Base-by-base conservation (phyloP, 2,797 vertebrate genomes). In the Tenualosa ilisha region DNA sequence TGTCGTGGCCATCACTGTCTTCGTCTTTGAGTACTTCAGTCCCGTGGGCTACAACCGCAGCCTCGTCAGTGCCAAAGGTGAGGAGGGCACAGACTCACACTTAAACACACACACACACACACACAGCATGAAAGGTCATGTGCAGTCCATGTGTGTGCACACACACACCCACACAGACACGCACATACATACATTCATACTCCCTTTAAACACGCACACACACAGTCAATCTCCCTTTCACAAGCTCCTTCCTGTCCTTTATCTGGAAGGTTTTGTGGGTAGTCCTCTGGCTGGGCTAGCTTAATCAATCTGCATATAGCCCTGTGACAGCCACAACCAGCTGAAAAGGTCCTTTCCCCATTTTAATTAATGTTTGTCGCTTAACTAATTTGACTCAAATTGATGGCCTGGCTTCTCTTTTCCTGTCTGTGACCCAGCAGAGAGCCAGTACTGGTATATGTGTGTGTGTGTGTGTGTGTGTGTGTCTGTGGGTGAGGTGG, bases 21-120 rank as follows among this genome's bases (percentile, higher is more conserved):
- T 98, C 94, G 97, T 99, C 94, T 99, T 99, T 63, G 98, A 99
- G 94, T 99, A 98, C 94, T 97, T 98, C 95, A 99, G 98, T 93
- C 98, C 98, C 0, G 97, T 97, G 59, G 98, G 98, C 90, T 98
- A 98, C 93, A 98, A 99, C 94, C 97, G 97, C 93, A 98, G 96
- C 91, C 96, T 99, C 89, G 95, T 96, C 89, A 96, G 93, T 0
- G 97, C 97, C 90, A 98, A 98, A 90, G 96, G 98, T 99, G 92
- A 98, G 97, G 31, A 31, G 1, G 31, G 31, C 31, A 31, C 31
- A 31, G 31, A 31, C 31, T 31, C 31, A 31, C 31, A 31, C 31
- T 31, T 31, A 31, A 31, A 65, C n/a, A 26, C 61, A 65, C 61
- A 65, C 61, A 65, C 61, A 65, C 61, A 24, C 61, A 65, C 61